These are phyloP conservation scores for Heliconius ethilla DNA, from an alignment of 2,888 invertebrate species.

Conservation along the genomic window DNA sequence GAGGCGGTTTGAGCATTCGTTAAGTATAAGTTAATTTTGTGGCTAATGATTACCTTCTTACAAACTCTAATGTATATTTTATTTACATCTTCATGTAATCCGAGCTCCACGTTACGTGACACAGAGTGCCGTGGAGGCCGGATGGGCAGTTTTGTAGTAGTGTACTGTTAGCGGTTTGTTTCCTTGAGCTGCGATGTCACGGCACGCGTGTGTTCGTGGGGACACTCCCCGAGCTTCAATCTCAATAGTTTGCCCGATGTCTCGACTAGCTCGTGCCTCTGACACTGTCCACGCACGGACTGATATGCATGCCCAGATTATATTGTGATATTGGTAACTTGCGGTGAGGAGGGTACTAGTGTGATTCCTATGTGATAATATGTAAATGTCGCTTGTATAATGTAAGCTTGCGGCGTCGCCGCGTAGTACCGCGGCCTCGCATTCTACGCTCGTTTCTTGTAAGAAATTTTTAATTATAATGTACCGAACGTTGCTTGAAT, in stretches of 20 bases:
- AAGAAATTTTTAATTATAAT: conserved; percentile 53
- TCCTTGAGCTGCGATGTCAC: conserved; percentile 47
- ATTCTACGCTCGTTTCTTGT: conserved; percentile 55
- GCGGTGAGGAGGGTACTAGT: conserved; percentile 48
- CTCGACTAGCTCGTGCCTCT: conserved; percentile 42
- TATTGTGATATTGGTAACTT: conserved; percentile 47
- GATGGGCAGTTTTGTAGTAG: conserved; percentile 35
- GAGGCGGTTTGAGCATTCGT: conserved; percentile 39
- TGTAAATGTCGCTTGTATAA: conserved; percentile 58
- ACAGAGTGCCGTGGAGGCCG: conserved; percentile 21
- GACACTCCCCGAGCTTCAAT: conserved; percentile 51
- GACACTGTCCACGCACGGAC: conserved; percentile 47
- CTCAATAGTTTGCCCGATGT: conserved; percentile 51
- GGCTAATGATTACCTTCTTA: conserved; percentile 41
- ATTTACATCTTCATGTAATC: conserved; percentile 38
- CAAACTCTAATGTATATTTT: conserved; percentile 42
- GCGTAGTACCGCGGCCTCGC: conserved; percentile 42
- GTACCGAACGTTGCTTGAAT: conserved; percentile 57
- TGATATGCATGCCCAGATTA: conserved; percentile 73
- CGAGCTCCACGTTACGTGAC: conserved; percentile 24
- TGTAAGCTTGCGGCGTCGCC: conserved; percentile 50
- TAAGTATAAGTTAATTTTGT: conserved; percentile 38
- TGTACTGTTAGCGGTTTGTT: conserved; percentile 37
- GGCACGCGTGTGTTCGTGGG: conserved; percentile 47
- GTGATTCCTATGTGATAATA: conserved; percentile 49